Conservation (phyloP, 2,113 vertebrate genomes). For the Onychostoma macrolepis region DNA sequence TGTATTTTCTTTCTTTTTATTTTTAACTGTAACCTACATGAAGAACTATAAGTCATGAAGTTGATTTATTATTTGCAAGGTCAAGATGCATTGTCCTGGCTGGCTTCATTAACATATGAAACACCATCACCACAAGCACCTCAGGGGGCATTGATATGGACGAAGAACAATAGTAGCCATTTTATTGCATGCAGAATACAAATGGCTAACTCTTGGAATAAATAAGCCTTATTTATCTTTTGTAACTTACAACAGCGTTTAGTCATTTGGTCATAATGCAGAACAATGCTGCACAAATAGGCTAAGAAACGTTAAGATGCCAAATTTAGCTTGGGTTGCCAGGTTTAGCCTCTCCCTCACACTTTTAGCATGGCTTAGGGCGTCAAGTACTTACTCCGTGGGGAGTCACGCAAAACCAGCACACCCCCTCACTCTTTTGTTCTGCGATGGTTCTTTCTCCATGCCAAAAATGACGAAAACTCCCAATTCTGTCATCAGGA, state of each 20-base stretch:
- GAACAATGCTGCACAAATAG: slow-evolving; percentile 55
- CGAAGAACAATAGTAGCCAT: slow-evolving; percentile 45
- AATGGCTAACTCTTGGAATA: slow-evolving; percentile 26
- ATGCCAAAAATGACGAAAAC: slow-evolving; percentile 66
- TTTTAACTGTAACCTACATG: slow-evolving; percentile 20
- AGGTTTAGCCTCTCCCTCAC: slow-evolving; percentile 74
- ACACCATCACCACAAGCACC: slow-evolving; percentile 49
- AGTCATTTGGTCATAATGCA: slow-evolving; percentile 60
- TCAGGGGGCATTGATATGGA: slow-evolving; percentile 22
- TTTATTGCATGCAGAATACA: slow-evolving; percentile 26
- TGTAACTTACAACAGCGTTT: slow-evolving; percentile 57
- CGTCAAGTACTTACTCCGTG: slow-evolving; percentile 65
- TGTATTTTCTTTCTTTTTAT: not conserved
- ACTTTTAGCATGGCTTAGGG: slow-evolving; percentile 67
- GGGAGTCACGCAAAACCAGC: slow-evolving; percentile 65
- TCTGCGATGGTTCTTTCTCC: slow-evolving; percentile 62
- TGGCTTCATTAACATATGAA: slow-evolving; percentile 51
- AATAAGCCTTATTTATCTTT: slow-evolving; percentile 54
- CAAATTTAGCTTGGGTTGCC: slow-evolving; percentile 68
- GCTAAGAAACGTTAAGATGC: slow-evolving; percentile 66
- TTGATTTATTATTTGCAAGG: slow-evolving; percentile 48
- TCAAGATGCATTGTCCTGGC: slow-evolving; percentile 48
- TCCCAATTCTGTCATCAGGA: slow-evolving; percentile 63
- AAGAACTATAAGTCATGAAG: slow-evolving; percentile 1
- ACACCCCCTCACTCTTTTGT: slow-evolving; percentile 74